A percentile compares a stretch with the other conserved stretches of the same genome.
phyloP scores from a whole-genome alignment of 2,797 vertebrate species.

The Ceryle rudis region DNA sequence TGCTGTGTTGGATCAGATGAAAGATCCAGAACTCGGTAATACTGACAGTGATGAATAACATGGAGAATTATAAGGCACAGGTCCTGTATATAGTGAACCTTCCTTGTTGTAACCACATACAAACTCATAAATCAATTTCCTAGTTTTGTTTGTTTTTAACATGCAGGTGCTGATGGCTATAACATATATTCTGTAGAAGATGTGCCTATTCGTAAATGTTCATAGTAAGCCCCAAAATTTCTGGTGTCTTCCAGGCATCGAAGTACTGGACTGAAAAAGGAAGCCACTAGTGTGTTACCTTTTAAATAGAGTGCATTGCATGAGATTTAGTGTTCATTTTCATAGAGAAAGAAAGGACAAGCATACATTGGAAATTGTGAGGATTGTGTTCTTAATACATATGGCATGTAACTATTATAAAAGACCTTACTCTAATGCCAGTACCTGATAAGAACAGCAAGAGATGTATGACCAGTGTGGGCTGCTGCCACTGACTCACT shows the following conservation, averaged over 20 bases:
- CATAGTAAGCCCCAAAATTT: not conserved
- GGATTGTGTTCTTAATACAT: constrained; percentile 42
- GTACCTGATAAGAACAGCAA: constrained; percentile 62
- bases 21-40: not conserved
- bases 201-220: not conserved
- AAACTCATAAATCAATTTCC: not conserved
- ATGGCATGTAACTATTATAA: constrained; percentile 42
- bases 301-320: not conserved
- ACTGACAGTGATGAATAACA: not conserved
- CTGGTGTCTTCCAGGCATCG: not conserved
- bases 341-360: not conserved
- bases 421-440: constrained; percentile 45
- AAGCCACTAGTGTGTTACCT: not conserved
- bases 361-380: not conserved
- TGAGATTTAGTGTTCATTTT: constrained; percentile 28
- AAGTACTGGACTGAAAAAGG: not conserved
- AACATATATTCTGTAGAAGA: not conserved
- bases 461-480: constrained; percentile 69
- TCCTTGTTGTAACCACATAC: not conserved
- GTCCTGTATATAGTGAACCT: not conserved
- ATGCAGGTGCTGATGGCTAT: not conserved
- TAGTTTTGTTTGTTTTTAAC: not conserved
- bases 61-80: fast-evolving
- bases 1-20: not conserved
- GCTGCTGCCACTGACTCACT: constrained; percentile 71